phyloP scores from a whole-genome alignment of 2,113 vertebrate genomes.

The Bubo bubo region DNA sequence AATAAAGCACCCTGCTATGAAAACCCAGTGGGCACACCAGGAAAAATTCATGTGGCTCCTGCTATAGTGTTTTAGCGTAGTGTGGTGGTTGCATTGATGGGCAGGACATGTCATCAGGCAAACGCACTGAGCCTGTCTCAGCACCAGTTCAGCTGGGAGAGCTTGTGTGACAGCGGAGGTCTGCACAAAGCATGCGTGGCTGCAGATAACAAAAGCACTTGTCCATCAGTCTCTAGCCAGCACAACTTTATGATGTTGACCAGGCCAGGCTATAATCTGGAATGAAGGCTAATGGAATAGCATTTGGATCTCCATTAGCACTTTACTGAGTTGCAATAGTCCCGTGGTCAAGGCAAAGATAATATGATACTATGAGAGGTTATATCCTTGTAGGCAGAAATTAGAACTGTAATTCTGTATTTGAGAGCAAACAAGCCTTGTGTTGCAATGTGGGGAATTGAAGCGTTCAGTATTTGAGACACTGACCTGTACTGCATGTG shows the following conservation, averaged over 20 bases:
- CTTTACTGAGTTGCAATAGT: not conserved
- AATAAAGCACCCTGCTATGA: not conserved
- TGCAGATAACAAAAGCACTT: not conserved
- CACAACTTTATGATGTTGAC: not conserved
- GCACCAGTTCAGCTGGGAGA: not conserved
- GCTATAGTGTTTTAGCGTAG: not conserved
- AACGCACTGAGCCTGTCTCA: not conserved
- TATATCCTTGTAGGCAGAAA: not conserved
- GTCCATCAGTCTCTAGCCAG: not conserved
- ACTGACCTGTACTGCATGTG: not conserved
- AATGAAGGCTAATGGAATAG: not conserved
- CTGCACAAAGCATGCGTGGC: not conserved
- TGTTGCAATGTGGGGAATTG: not conserved
- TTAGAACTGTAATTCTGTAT: not conserved
- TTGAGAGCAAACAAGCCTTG: not conserved
- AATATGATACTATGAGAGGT: not conserved
- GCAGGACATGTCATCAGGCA: rapidly evolving
- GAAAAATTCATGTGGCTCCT: not conserved
- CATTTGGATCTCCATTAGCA: not conserved
- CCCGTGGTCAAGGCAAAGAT: rapidly evolving
- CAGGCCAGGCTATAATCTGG: not conserved
- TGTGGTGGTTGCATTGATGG: not conserved
- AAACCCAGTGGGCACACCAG: not conserved
- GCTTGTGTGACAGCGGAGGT: not conserved
- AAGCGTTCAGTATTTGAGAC: not conserved